These are phyloP conservation scores for Coenonympha arcania DNA, from an alignment of 2,888 invertebrate species.

Conservation along the genomic window DNA sequence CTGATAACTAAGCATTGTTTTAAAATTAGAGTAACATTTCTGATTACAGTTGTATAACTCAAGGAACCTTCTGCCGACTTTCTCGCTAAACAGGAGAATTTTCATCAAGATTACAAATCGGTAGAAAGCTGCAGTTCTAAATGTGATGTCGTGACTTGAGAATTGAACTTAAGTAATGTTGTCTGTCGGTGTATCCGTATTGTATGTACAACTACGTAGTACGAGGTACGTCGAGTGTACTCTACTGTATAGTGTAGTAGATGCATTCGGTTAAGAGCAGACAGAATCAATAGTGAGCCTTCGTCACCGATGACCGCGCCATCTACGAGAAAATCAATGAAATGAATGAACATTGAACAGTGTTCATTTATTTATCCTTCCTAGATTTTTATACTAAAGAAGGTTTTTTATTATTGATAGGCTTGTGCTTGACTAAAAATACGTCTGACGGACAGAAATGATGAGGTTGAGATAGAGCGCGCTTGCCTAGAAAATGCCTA, in stretches of 20 bases:
- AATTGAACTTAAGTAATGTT: slow-evolving; percentile 44
- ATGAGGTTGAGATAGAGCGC: no score
- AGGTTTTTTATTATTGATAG: no score
- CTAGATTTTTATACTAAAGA: no score
- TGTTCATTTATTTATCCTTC: neutral
- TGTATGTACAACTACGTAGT: slow-evolving; percentile 27
- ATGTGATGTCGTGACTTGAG: slow-evolving; percentile 50
- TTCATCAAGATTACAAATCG: slow-evolving; percentile 38
- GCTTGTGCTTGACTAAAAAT: no score
- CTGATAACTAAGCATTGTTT: no score
- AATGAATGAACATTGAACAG: slow-evolving; percentile 3
- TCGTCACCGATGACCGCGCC: slow-evolving; percentile 42
- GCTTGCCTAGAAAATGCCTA: no score
- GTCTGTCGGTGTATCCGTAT: no score
- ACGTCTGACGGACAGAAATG: no score
- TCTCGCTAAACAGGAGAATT: slow-evolving; percentile 34
- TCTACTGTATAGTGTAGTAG: slow-evolving; percentile 30
- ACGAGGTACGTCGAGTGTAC: slow-evolving; percentile 21
- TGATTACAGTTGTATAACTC: neutral
- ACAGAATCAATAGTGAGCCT: slow-evolving; percentile 63
- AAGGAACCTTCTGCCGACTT: slow-evolving; percentile 25
- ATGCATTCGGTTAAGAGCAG: slow-evolving; percentile 57
- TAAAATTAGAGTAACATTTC: no score
- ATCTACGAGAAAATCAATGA: slow-evolving; percentile 46
- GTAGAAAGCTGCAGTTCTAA: slow-evolving; percentile 49